phyloP scores from a whole-genome alignment of 2,888 invertebrate species.

The Tenthredo amoena region DNA sequence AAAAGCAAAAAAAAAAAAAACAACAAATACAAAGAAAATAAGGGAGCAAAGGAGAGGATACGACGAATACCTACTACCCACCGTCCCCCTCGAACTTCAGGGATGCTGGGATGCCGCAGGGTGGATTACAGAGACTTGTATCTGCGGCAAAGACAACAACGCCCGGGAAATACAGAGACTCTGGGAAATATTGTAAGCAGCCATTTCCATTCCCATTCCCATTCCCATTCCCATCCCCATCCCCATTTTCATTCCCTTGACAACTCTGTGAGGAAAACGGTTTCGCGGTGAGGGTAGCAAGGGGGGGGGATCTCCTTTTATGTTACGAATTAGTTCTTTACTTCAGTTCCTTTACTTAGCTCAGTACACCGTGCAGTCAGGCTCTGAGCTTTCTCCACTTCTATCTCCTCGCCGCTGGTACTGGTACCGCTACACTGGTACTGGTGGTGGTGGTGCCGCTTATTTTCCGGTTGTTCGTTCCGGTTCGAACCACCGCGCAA shows the following conservation, averaged over 20 bases:
- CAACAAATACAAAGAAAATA: background rate
- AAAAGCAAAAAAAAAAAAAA: background rate
- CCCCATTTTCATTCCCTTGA: background rate
- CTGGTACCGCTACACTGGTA: background rate
- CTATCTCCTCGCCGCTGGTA: background rate
- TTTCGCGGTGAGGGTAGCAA: background rate
- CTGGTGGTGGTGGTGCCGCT: background rate
- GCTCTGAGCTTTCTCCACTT: background rate
- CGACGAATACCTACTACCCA: background rate
- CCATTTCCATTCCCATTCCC: conserved; percentile 14
- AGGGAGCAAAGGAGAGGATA: background rate
- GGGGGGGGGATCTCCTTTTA: background rate
- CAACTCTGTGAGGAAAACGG: conserved; percentile 6
- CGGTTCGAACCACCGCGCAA: background rate
- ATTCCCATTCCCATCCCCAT: background rate
- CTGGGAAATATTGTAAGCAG: conserved; percentile 25
- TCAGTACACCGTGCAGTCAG: conserved; percentile 7
- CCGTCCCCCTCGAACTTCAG: background rate
- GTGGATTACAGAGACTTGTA: background rate
- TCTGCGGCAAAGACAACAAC: conserved; percentile 13
- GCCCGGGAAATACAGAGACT: background rate
- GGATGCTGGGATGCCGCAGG: conserved; percentile 7
- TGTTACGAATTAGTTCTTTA: conserved; percentile 32
- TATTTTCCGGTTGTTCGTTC: conserved; percentile 18
- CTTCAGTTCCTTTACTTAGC: background rate